These are phyloP conservation scores for Poeciliopsis infans DNA, from an alignment of 2,797 vertebrate species.

Conservation along the genomic window DNA sequence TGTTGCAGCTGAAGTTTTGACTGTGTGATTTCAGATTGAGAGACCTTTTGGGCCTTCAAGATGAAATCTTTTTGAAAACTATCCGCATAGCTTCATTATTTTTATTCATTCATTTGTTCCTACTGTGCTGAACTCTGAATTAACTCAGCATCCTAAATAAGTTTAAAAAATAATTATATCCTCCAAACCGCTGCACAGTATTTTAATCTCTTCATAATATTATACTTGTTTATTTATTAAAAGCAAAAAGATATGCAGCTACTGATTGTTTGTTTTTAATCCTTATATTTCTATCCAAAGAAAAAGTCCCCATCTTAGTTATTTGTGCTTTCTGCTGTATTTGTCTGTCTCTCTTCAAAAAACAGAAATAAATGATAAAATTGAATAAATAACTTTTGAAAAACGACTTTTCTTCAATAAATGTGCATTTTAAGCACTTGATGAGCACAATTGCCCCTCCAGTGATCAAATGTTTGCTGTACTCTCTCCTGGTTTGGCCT, in stretches of 20 bases:
- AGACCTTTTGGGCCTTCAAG: background rate
- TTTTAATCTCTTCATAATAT: background rate
- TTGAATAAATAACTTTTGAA: background rate
- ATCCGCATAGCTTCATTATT: background rate
- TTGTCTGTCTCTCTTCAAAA: conserved; percentile 19
- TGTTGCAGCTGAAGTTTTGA: background rate
- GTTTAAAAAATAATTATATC: background rate
- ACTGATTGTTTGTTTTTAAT: background rate
- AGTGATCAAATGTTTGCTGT: conserved; percentile 32
- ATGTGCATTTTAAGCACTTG: conserved; percentile 51
- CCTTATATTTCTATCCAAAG: background rate
- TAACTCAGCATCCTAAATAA: background rate
- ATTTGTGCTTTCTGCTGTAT: conserved; percentile 15
- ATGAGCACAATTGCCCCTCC: conserved; percentile 41
- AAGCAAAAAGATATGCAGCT: background rate
- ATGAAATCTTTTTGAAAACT: background rate
- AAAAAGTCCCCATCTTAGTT: background rate
- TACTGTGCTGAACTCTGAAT: background rate
- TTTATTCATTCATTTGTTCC: background rate
- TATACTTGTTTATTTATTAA: background rate
- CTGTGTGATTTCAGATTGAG: background rate
- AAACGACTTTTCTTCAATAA: conserved; percentile 33
- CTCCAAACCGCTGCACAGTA: background rate
- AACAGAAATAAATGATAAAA: conserved; percentile 10
- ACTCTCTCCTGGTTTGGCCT: conserved; percentile 59